phyloP scores from a whole-genome alignment of 1,140 invertebrate species.

The Anthonomus grandis region DNA sequence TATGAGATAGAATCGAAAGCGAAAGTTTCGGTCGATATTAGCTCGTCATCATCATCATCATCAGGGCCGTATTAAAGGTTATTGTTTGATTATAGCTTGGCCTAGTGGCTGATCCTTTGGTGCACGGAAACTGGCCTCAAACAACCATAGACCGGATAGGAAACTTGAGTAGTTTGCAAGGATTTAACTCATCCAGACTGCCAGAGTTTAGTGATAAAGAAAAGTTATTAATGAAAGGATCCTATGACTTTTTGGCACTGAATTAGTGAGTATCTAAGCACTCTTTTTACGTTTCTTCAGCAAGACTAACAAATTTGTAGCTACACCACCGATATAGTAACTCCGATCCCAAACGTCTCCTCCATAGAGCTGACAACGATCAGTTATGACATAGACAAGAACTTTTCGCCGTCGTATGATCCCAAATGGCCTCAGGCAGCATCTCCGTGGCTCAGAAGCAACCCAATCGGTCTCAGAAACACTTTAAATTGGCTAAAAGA shows the following conservation, averaged over 20 bases:
- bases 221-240: constrained; percentile 53
- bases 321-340: not conserved
- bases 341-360: not conserved
- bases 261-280: not conserved
- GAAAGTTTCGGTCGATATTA: too few species aligned
- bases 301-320: not conserved
- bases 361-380: not conserved
- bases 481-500: constrained; percentile 55
- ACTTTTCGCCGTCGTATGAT: not conserved
- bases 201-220: constrained; percentile 60
- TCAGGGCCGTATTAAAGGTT: not conserved
- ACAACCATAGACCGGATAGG: constrained; percentile 57
- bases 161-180: constrained; percentile 56
- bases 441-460: constrained; percentile 32
- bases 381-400: constrained; percentile 7
- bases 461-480: constrained; percentile 55
- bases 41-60: too few species aligned
- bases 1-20: too few species aligned
- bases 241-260: constrained; percentile 5
- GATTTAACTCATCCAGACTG: constrained; percentile 56
- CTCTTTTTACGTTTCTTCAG: not conserved
- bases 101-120: constrained; percentile 63
- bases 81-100: constrained; percentile 50
- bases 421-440: not conserved
- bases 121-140: constrained; percentile 61